Percentiles rank a stretch among this genome's conserved stretches.
phyloP scores from a whole-genome alignment of 2,888 invertebrate genomes.

The Protula sp. region DNA sequence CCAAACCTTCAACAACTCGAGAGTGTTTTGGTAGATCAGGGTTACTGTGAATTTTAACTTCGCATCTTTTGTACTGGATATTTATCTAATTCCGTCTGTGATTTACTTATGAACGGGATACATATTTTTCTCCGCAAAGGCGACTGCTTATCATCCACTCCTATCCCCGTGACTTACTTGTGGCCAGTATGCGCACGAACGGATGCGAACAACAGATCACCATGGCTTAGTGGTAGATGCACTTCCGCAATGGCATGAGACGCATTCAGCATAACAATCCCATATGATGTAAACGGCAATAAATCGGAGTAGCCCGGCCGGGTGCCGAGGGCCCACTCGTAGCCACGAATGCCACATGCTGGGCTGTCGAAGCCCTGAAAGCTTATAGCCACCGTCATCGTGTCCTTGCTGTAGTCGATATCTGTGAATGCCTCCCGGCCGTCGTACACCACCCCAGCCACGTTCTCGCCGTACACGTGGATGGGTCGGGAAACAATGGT shows the following conservation, averaged over 20 bases:
- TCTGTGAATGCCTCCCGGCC: slow-evolving; percentile 25
- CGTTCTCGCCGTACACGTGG: slow-evolving; percentile 24
- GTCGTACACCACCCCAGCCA: slow-evolving; percentile 32
- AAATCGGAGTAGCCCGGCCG: slow-evolving; percentile 29
- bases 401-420: slow-evolving; percentile 25
- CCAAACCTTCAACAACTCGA: too few relatives aligned
- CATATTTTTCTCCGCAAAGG: too few relatives aligned
- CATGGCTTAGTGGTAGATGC: slow-evolving; percentile 27
- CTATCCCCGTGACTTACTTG: slow-evolving; percentile 1
- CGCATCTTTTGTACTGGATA: neutral
- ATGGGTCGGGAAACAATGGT: slow-evolving; percentile 20
- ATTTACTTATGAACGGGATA: too few relatives aligned
- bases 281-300: slow-evolving; percentile 29
- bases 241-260: slow-evolving; percentile 30
- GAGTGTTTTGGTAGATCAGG: too few relatives aligned
- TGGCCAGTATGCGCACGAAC: slow-evolving; percentile 31
- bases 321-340: slow-evolving; percentile 34
- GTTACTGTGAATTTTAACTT: too few relatives aligned
- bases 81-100: too few relatives aligned
- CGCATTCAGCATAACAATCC: slow-evolving; percentile 29
- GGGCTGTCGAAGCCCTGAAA: slow-evolving; percentile 35
- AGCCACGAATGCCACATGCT: slow-evolving; percentile 30
- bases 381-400: slow-evolving; percentile 21
- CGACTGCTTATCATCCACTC: too few relatives aligned
- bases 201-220: slow-evolving; percentile 27